These are phyloP conservation scores for Camponotus floridanus DNA, from an alignment of 1,140 invertebrate species.

Conservation along the genomic window DNA sequence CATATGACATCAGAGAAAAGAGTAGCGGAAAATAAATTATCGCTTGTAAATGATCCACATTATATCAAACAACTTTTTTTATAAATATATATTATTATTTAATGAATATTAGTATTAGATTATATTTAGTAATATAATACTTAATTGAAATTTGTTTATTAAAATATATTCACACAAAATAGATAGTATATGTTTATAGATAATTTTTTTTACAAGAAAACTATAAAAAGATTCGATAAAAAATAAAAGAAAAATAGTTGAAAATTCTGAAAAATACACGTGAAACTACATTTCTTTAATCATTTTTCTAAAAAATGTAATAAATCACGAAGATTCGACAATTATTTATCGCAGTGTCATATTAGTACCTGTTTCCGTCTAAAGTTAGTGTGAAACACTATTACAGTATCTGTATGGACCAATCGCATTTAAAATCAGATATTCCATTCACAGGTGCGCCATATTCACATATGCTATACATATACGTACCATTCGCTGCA, in stretches of 20 bases:
- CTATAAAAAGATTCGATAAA: slow-evolving; percentile 15
- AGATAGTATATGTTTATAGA: neutral
- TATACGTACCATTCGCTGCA: neutral
- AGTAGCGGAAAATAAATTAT: neutral
- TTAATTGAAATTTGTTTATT: neutral
- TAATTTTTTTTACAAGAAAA: neutral
- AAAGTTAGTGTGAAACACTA: slow-evolving; percentile 9
- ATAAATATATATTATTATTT: neutral
- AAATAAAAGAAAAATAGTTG: slow-evolving; percentile 11
- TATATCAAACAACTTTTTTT: neutral
- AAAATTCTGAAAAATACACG: neutral
- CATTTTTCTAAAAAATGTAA: neutral
- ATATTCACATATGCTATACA: too few species aligned
- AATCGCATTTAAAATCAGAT: slow-evolving; percentile 29
- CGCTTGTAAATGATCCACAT: neutral
- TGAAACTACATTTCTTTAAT: neutral
- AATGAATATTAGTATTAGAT: neutral
- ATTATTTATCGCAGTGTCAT: neutral
- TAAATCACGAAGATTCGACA: slow-evolving; percentile 31
- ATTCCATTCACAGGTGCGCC: neutral
- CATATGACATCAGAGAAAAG: neutral
- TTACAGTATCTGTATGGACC: neutral
- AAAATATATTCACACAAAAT: neutral
- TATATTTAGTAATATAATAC: neutral
- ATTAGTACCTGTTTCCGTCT: slow-evolving; percentile 13